Evolutionary conservation across 2,797 vertebrate species (phyloP).

Genomic region (Anisognathus igniventris): DNA sequence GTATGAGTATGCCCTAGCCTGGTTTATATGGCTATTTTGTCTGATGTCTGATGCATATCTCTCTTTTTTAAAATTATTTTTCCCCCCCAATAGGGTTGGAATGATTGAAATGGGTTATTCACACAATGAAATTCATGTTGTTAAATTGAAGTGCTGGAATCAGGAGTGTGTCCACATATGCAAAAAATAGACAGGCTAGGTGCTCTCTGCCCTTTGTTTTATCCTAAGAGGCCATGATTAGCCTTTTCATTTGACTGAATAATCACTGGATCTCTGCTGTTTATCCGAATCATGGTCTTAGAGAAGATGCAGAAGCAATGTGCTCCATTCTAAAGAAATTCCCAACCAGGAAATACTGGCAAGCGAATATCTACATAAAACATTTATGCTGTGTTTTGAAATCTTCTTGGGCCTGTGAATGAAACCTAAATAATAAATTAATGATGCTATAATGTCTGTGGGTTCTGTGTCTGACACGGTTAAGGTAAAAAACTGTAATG

Average conservation of each 20-base stretch:
- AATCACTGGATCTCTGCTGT: not conserved
- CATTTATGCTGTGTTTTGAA: not conserved
- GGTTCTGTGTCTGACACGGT: not conserved
- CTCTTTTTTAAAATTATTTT: not conserved
- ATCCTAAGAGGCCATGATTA: not conserved
- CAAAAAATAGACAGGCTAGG: not conserved
- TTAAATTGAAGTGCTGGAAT: not conserved
- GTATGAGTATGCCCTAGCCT: accelerated
- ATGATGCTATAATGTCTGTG: not conserved
- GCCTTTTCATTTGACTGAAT: not conserved
- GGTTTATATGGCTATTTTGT: not conserved
- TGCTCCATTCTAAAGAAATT: not conserved
- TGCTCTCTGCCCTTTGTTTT: not conserved
- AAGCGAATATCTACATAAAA: not conserved
- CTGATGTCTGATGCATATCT: not conserved
- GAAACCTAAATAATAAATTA: not conserved
- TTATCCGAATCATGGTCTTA: not conserved
- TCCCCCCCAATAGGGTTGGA: accelerated
- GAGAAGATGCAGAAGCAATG: not conserved
- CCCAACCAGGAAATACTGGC: not conserved
- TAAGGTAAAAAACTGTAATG: accelerated
- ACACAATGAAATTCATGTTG: not conserved
- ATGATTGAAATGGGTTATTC: not conserved
- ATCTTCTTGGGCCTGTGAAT: not conserved
- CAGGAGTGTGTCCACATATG: not conserved